A percentile compares a stretch with the other conserved stretches of the same genome.
Conservation (phyloP, 2,113 vertebrate species). For the Potamarius usumacintae region DNA sequence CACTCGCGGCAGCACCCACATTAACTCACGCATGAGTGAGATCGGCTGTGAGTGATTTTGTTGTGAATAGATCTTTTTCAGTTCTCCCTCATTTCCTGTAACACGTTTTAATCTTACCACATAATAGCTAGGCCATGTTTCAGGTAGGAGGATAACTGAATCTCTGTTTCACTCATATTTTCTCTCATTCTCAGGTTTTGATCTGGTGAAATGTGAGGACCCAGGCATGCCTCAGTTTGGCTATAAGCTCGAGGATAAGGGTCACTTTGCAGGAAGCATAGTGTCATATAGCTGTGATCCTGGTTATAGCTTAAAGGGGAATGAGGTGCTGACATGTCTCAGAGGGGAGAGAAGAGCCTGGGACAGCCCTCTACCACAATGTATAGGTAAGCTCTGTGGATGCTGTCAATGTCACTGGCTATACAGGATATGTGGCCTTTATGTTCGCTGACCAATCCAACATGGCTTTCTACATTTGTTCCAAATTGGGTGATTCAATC, state of each 20-base stretch:
- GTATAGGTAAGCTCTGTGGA: slow-evolving; percentile 79
- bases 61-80: not conserved
- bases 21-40: slow-evolving; percentile 9
- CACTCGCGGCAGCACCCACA: not conserved
- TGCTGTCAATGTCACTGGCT: not conserved
- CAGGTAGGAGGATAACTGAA: not conserved
- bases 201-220: slow-evolving; percentile 94
- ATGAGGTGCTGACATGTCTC: slow-evolving; percentile 82
- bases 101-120: slow-evolving; percentile 22
- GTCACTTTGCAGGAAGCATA: slow-evolving; percentile 93
- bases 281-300: slow-evolving; percentile 92
- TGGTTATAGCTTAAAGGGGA: slow-evolving; percentile 87
- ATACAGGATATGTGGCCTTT: not conserved
- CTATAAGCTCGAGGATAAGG: slow-evolving; percentile 90
- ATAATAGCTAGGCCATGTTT: not conserved
- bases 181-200: slow-evolving; percentile 78
- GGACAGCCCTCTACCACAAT: slow-evolving; percentile 89
- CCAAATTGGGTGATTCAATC: not conserved
- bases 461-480: not conserved
- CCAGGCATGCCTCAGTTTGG: slow-evolving; percentile 91
- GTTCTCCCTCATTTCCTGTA: slow-evolving; percentile 3
- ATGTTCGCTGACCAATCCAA: not conserved
- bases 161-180: not conserved
- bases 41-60: not conserved
- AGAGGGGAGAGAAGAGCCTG: slow-evolving; percentile 91